Evolutionary conservation across 2,888 invertebrate species (phyloP).

Genomic region (Mesorhabditis belari): DNA sequence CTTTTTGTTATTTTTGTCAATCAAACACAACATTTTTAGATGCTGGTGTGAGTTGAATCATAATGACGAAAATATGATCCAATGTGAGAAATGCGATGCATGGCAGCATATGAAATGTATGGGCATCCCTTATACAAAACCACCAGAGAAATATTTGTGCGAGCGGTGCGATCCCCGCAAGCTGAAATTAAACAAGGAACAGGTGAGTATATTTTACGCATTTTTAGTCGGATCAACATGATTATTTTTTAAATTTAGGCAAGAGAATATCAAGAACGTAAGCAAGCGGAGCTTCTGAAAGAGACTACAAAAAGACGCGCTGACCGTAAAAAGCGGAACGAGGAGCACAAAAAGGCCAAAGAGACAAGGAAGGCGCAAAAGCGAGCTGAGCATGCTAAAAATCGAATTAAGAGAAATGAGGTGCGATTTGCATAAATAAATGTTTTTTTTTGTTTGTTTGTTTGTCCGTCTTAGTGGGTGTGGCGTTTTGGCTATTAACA

Average conservation of each 20-base stretch:
- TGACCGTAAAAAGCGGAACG: not conserved
- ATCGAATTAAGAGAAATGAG: too few species aligned
- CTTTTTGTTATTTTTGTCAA: too few species aligned
- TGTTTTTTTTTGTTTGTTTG: too few species aligned
- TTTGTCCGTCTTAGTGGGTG: too few species aligned
- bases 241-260: not conserved
- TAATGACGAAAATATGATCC: slow-evolving; percentile 28
- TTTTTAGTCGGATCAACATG: not conserved
- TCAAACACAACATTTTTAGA: too few species aligned
- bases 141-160: slow-evolving; percentile 14
- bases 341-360: not conserved
- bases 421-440: too few species aligned
- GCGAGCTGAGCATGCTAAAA: too few species aligned
- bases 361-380: too few species aligned
- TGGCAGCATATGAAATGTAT: slow-evolving; percentile 20
- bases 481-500: too few species aligned
- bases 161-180: slow-evolving; percentile 13
- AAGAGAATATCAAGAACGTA: not conserved
- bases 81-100: slow-evolving; percentile 18
- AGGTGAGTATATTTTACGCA: not conserved
- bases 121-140: slow-evolving; percentile 7
- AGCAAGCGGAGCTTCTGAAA: not conserved
- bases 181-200: not conserved
- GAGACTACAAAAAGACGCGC: not conserved
- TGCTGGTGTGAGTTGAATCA: slow-evolving; percentile 14